Evolutionary conservation across 2,797 vertebrate genomes (phyloP).

Genomic region (Spinibarbus caldwelli): DNA sequence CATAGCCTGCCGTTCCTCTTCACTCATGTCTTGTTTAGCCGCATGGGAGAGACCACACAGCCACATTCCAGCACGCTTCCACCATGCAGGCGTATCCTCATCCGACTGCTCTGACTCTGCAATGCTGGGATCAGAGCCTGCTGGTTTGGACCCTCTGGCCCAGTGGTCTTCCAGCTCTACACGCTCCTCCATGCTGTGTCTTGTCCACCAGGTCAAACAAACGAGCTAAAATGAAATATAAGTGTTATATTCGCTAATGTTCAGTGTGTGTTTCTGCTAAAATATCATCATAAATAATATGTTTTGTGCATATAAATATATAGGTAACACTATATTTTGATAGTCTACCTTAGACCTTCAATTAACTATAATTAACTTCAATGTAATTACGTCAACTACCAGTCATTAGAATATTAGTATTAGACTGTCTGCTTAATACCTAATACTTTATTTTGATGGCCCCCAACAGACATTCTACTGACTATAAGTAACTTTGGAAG

Average conservation of each 20-base stretch:
- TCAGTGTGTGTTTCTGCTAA: not conserved
- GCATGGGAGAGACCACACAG: constrained; percentile 81
- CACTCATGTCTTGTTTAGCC: constrained; percentile 61
- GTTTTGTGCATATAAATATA: not conserved
- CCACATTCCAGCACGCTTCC: constrained; percentile 76
- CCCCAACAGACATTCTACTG: too few species aligned
- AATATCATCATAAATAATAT: not conserved
- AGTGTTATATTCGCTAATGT: not conserved
- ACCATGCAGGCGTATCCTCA: constrained; percentile 64
- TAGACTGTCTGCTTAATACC: not conserved
- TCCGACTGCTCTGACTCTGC: not conserved
- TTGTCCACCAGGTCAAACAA: constrained; percentile 85
- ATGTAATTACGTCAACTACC: not conserved
- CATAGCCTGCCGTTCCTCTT: constrained; percentile 71
- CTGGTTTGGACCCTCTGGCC: constrained; percentile 36
- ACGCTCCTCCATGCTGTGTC: constrained; percentile 62
- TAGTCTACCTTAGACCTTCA: not conserved
- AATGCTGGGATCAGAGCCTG: not conserved
- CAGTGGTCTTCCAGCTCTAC: constrained; percentile 58
- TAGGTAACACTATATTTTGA: not conserved
- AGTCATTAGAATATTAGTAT: not conserved
- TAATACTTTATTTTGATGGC: not conserved
- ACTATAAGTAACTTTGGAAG: too few species aligned
- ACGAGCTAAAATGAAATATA: constrained; percentile 71
- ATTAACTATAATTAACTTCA: not conserved